Evolutionary conservation across 2,797 vertebrate genomes (phyloP).

Genomic region (Tragopan temminckii): DNA sequence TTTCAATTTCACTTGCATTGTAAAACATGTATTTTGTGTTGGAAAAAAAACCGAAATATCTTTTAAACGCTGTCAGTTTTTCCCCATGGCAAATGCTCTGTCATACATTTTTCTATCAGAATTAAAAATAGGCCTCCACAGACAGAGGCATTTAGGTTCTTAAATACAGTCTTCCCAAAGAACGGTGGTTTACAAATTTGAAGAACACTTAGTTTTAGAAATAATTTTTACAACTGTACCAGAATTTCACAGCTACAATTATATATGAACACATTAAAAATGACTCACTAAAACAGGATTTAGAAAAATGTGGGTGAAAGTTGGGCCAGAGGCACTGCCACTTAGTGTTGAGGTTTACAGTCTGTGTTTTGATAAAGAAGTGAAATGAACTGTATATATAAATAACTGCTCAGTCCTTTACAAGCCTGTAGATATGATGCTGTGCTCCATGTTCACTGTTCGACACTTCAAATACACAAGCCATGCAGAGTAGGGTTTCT

Average conservation of each 20-base stretch:
- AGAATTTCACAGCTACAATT: conserved; percentile 96
- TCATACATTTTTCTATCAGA: conserved; percentile 79
- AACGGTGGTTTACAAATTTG: conserved; percentile 83
- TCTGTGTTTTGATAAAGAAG: conserved; percentile 86
- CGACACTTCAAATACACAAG: conserved; percentile 98
- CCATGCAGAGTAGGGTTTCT: conserved; percentile 99
- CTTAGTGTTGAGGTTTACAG: conserved; percentile 92
- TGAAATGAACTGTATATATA: conserved; percentile 82
- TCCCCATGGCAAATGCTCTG: conserved; percentile 82
- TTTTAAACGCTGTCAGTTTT: conserved; percentile 81
- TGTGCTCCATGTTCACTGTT: conserved; percentile 99
- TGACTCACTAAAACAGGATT: conserved; percentile 88
- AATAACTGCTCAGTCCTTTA: conserved; percentile 95
- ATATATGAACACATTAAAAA: conserved; percentile 92
- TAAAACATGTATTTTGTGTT: conserved; percentile 82
- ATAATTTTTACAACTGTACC: conserved; percentile 96
- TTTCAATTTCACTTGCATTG: conserved; percentile 83
- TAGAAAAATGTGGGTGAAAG: conserved; percentile 89
- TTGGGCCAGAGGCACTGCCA: conserved; percentile 94
- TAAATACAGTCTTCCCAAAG: conserved; percentile 83
- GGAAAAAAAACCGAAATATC: conserved; percentile 80
- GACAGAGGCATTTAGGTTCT: conserved; percentile 77
- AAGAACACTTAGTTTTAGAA: conserved; percentile 85
- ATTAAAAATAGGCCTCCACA: conserved; percentile 79
- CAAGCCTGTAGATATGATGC: conserved; percentile 99